Evolutionary conservation across 2,888 invertebrate genomes (phyloP), one percentile per base, ranked within the genome.

Genomic region (Andrena trimmerana): DNA sequence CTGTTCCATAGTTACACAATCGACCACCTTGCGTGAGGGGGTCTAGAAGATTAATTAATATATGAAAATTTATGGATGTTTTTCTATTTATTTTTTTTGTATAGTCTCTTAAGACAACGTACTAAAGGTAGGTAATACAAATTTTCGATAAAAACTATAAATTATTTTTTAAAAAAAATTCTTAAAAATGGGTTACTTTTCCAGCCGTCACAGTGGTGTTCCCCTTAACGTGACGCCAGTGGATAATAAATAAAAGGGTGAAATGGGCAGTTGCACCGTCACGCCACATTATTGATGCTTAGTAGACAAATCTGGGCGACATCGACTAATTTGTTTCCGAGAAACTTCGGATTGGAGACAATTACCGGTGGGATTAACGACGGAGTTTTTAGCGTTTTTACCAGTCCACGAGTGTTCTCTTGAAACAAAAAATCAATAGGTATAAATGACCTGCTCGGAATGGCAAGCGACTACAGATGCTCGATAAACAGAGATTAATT

Each of bases 241-340:
- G 24, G 27, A 54, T 36, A 65, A 65, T 36, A 33, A 65, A 65
- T 36, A 33, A 29, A 33, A 29, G 16, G 16, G n/a, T 29, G 10
- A 57, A 42, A 29, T 3, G 16, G 4, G 42, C 2, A 8, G 2
- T 42, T 65, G 27, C 10, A 29, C 16, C 20, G 20, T 57, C 65
- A 65, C 27, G 54, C 29, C 7, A 50, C 13, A 20, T 36, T 20
- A n/a, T 60, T 1, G 36, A 27, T 8, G 13, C 20, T 57, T 48
- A 48, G 0, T 20, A 7, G 57, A 69, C 13, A 13, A 29, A 20
- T 13, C 8, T 29, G 6, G 5, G 5, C 5, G 27, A 5, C 10
- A 16, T 29, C 42, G 29, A 31, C 13, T 62, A 71, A 71, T 62
- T 71, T 69, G 57, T 69, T 69, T 69, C 42, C 57, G 13, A 69